Percentiles rank a stretch among this genome's conserved stretches.
These are phyloP conservation scores for Allygus modestus DNA, from an alignment of 2,888 invertebrate genomes.

Conservation along the genomic window DNA sequence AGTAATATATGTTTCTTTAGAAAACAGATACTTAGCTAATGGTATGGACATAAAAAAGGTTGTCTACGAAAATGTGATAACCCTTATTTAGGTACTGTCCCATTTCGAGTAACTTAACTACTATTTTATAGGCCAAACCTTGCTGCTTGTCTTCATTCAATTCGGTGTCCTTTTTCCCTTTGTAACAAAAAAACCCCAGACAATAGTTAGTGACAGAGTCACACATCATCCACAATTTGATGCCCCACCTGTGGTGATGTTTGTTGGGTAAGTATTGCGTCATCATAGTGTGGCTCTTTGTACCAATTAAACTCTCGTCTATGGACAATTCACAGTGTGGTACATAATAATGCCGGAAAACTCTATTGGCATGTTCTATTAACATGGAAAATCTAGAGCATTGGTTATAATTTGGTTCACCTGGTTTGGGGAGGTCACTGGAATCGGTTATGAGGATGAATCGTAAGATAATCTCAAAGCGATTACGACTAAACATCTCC, in stretches of 20 bases:
- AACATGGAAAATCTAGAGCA: not conserved
- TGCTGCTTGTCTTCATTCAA: not conserved
- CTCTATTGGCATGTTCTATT: not conserved
- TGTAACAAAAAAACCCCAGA: no score
- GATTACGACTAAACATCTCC: no score
- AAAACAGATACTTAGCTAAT: not conserved
- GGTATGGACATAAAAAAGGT: not conserved
- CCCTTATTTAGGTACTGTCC: no score
- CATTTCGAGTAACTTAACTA: not conserved
- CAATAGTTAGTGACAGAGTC: no score
- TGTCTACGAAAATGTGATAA: not conserved
- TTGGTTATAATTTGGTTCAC: not conserved
- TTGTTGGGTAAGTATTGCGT: no score
- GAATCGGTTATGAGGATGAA: not conserved
- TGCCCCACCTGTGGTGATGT: no score
- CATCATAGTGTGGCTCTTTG: not conserved
- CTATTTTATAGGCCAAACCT: not conserved
- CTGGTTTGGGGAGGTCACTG: not conserved
- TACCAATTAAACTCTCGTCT: conserved; percentile 6
- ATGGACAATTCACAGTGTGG: not conserved
- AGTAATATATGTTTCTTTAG: no score
- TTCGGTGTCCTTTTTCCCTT: not conserved
- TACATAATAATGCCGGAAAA: not conserved
- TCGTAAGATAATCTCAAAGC: not conserved
- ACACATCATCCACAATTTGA: no score